Base-by-base conservation (phyloP, 2,888 invertebrate species). In the Pheosia tremula region DNA sequence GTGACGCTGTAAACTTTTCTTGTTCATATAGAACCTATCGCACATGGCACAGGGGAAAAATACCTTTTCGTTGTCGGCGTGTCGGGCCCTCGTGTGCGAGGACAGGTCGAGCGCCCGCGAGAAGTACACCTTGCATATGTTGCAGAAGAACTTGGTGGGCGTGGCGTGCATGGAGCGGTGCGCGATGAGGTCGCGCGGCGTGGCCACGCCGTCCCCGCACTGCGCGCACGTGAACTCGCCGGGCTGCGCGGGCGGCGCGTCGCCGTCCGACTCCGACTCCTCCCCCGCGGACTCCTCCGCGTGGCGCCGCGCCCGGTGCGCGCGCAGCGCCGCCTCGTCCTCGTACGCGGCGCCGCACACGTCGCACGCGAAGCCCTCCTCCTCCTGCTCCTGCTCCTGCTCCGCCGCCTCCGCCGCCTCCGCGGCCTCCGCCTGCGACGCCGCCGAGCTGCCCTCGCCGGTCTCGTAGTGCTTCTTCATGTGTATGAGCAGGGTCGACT, bases 401-500 rank as follows among this genome's bases (percentile, higher is more conserved):
- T 41, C 41, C 6, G n/a, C 47, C 6, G 72, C 78, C 0, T 89
- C 93, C 24, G 89, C 92, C 3, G 90, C 92, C 38, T 75, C 70
- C 45, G 82, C 86, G 7, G 4, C 47, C 47, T 76, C 83, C 0
- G 75, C 67, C 82, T 10, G 4, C 24, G 4, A 24, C 47, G 47
- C 78, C 3, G 84, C 72, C 0, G 90, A 86, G 68, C 87, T 84
- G 3, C 88, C 86, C 62, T 90, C 86, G 4, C 89, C 91, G 36
- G 92, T 81, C 41, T 90, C 91, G 78, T 95, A 95, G 72, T 95
- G 95, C 69, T 94, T 91, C 75, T 95, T 94, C 84, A 96, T 94
- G 76, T 96, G 96, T 56, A 95, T 94, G 47, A 95, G 94, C 39
- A 96, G 83, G 0, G 95, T 95, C 6, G 95, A 95, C 77, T 95